A percentile compares a stretch with the other conserved stretches of the same genome.
Evolutionary conservation across 2,888 invertebrate species (phyloP).

Genomic region (Cepaea hortensis): DNA sequence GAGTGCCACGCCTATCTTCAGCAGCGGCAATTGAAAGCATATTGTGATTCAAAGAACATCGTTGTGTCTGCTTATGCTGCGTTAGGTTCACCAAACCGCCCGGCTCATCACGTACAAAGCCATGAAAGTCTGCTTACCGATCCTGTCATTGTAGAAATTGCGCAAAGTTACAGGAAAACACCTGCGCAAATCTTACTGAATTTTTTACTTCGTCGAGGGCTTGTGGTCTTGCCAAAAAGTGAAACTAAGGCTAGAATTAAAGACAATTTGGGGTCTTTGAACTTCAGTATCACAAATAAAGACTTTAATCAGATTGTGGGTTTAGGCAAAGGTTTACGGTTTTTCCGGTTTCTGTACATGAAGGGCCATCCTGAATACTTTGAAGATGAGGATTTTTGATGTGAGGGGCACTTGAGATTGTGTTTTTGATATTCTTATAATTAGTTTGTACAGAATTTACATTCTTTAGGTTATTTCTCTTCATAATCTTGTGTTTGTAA

Average conservation of each 20-base stretch:
- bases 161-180: slow-evolving; percentile 57
- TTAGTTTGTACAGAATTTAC: not conserved
- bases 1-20: slow-evolving; percentile 67
- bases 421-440: not conserved
- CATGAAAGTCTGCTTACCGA: slow-evolving; percentile 55
- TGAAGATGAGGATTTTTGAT: slow-evolving; percentile 58
- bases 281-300: slow-evolving; percentile 56
- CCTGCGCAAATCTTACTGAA: slow-evolving; percentile 65
- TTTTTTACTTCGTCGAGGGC: slow-evolving; percentile 59
- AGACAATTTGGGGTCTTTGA: slow-evolving; percentile 62
- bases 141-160: slow-evolving; percentile 55
- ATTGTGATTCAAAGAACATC: slow-evolving; percentile 58
- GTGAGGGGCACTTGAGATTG: not conserved
- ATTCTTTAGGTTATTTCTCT: too few relatives aligned
- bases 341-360: slow-evolving; percentile 59
- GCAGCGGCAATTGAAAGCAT: slow-evolving; percentile 57
- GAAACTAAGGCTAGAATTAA: slow-evolving; percentile 56
- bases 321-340: slow-evolving; percentile 58
- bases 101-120: not conserved
- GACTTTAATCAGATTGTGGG: slow-evolving; percentile 55
- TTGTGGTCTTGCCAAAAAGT: slow-evolving; percentile 66
- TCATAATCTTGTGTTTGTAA: too few relatives aligned
- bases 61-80: slow-evolving; percentile 62
- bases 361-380: slow-evolving; percentile 61
- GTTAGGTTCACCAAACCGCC: slow-evolving; percentile 58